These are phyloP conservation scores for Elaeidobius kamerunicus DNA, from an alignment of 2,888 invertebrate species.

Conservation along the genomic window DNA sequence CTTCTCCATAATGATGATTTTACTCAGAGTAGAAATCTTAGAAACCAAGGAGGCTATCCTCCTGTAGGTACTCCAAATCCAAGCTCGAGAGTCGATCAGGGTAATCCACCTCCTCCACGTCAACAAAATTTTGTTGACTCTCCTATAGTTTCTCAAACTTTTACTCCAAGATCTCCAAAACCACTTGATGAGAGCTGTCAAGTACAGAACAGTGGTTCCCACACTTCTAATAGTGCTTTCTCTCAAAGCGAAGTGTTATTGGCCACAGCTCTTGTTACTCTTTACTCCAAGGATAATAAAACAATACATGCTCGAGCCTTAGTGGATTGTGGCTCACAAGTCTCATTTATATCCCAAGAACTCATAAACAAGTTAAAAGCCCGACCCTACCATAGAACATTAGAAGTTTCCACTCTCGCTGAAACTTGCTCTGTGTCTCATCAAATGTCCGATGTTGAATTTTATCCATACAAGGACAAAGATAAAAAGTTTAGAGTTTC, in stretches of 20 bases:
- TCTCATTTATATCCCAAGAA: constrained; percentile 2
- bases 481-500: neutral
- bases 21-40: neutral
- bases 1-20: too few species aligned
- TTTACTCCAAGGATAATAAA: constrained; percentile 1
- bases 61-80: neutral
- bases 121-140: neutral
- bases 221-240: neutral
- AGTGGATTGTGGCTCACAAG: constrained; percentile 1
- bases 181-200: neutral
- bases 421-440: constrained; percentile 1
- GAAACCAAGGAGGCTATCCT: too few species aligned
- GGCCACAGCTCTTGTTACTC: constrained; percentile 1
- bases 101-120: neutral
- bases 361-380: neutral
- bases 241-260: neutral
- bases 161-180: neutral
- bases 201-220: neutral
- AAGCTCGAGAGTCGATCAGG: too few species aligned
- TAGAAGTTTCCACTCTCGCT: constrained; percentile 1
- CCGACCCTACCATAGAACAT: constrained; percentile 1
- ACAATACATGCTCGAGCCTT: neutral
- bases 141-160: neutral
- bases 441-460: constrained; percentile 1
- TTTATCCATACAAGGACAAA: neutral